Base-by-base conservation (phyloP, 2,888 invertebrate species). In the Eilema depressum region DNA sequence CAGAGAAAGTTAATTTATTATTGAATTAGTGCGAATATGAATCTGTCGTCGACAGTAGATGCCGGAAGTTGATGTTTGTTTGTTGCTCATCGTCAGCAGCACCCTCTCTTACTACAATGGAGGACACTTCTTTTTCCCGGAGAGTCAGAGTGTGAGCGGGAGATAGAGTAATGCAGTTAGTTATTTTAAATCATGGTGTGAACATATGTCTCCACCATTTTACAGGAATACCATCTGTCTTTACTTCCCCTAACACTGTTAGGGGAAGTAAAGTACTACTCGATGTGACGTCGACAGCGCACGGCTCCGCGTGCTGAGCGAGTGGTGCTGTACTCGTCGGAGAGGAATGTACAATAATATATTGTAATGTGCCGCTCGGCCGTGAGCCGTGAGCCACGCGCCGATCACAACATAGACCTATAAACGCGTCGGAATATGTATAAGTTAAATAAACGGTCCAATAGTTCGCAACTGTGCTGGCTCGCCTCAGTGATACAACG, bases 401-500 rank as follows among this genome's bases (percentile, higher is more conserved):
- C 25, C 61, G n/a, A 60, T 53, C 47, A n/a, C n/a, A 47, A 30
- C 53, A 12, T 20, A 53, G 10, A 47, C 25, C 65, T 61, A 66
- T 69, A 69, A 66, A 53, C 56, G 66, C 65, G 61, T 64, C 65
- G 65, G 53, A 26, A 61, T 56, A 70, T 70, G 56, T 70, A 7
- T 20, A 60, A 65, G 66, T 66, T 37, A 66, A 57, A 66, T 66
- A 57, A 66, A 66, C 56, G 57, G 23, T 12, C 14, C 12, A 66
- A 37, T 53, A 25, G 33, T 33, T 66, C 65, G 56, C 64, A 33
- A 33, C 30, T 23, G 53, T 26, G 33, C 56, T 69, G 69, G 64
- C 64, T 64, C 28, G 47, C 23, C 41, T 47, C 47, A 64, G 28
- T 65, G 17, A 60, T 65, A 47, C 60, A 69, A 64, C 59, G 30